Evolutionary conservation across 2,113 vertebrate genomes (phyloP), one percentile per base, ranked within the genome.

Genomic region (Menidia beryllina): DNA sequence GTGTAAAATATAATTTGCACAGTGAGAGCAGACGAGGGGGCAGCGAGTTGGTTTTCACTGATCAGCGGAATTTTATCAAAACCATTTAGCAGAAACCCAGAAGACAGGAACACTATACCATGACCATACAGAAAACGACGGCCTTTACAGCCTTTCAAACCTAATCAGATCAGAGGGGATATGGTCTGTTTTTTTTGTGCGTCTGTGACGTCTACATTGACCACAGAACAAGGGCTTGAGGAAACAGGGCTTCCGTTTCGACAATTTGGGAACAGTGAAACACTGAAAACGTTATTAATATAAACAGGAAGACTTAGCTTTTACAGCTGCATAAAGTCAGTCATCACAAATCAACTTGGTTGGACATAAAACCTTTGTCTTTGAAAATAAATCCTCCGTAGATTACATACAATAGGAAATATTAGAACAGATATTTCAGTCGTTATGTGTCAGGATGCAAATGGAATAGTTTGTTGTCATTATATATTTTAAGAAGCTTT

Each of bases 61-160:
- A 81, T 81, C 54, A 79, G 24, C 20, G 20, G 60, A 49, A 41
- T 26, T 11, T 63, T 58, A 43, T 62, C 45, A 54, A 79, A 79
- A 53, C 12, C 41, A 68, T 51, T 77, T 2, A 59, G 54, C 43
- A 10, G 47, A 61, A 26, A 43, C 38, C 74, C 76, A 14, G 41
- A n/a, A 17, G 64, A 63, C 51, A 76, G 30, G 27, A 59, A 30
- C 24, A 62, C 27, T 54, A 12, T 47, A 19, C 41, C 41, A 45
- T 36, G 20, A 30, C 20, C 52, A 57, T 57, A 27, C 26, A 39
- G 65, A 65, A 72, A 85, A 47, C 34, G 66, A 55, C 14, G 8
- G 49, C 20, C 56, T 75, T 69, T 63, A 34, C 52, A 36, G 52
- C 70, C 53, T 24, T 26, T 8, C 57, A 79, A 43, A 60, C 23